A percentile compares a stretch with the other conserved stretches of the same genome.
Evolutionary conservation across 2,888 invertebrate species (phyloP).

Genomic region (Athetis lepigone): DNA sequence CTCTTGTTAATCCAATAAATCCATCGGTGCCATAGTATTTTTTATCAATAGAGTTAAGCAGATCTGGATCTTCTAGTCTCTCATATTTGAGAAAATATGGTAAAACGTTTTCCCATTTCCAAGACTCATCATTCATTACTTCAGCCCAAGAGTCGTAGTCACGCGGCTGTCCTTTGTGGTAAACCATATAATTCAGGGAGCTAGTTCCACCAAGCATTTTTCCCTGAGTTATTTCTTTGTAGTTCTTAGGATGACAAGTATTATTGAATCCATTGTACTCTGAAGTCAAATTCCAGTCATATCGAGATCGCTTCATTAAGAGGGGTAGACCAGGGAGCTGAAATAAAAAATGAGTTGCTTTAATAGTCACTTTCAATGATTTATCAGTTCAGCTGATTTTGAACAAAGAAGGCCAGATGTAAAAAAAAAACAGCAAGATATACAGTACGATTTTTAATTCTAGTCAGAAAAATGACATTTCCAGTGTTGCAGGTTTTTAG

Average conservation of each 20-base stretch:
- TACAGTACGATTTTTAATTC: no score
- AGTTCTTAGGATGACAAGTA: conserved; percentile 42
- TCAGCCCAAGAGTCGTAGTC: conserved; percentile 71
- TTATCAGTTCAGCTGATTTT: background rate
- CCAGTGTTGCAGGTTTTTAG: no score
- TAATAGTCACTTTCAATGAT: background rate
- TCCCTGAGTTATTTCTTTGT: conserved; percentile 64
- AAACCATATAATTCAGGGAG: conserved; percentile 69
- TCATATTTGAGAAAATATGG: conserved; percentile 71
- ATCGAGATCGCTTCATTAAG: conserved; percentile 55
- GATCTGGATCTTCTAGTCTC: conserved; percentile 56
- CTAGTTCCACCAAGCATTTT: conserved; percentile 75
- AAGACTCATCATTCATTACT: conserved; percentile 61
- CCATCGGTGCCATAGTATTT: conserved; percentile 64
- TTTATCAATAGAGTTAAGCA: conserved; percentile 54
- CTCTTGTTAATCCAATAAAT: conserved; percentile 57
- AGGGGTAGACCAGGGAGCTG: conserved; percentile 69
- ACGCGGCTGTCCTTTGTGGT: conserved; percentile 69
- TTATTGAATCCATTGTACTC: conserved; percentile 57
- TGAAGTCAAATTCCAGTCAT: conserved; percentile 72
- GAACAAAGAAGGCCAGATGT: no score
- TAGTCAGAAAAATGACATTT: no score
- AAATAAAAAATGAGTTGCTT: conserved; percentile 1
- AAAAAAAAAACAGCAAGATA: no score
- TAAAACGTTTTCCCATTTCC: conserved; percentile 69